These are phyloP conservation scores for Hypotaenidia okinawae DNA, from an alignment of 2,797 vertebrate genomes.

Conservation along the genomic window DNA sequence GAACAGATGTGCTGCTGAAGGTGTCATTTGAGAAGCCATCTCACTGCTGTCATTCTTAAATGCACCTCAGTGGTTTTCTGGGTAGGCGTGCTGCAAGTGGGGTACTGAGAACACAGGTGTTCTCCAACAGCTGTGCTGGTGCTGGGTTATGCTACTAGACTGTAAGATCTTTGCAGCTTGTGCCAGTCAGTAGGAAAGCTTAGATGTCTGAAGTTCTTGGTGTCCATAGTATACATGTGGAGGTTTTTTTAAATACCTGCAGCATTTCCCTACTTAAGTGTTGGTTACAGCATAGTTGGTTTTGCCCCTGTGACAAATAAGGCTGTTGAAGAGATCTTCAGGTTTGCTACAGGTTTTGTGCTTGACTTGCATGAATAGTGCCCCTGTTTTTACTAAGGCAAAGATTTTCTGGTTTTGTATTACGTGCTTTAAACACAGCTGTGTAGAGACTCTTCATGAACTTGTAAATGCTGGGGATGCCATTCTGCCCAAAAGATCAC, in stretches of 20 bases:
- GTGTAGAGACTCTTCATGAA: neutral
- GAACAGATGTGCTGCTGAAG: neutral
- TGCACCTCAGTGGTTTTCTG: neutral
- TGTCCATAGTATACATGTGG: neutral
- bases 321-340: neutral
- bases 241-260: neutral
- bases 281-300: neutral
- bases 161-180: neutral
- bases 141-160: neutral
- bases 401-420: neutral
- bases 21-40: neutral
- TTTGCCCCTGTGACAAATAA: neutral
- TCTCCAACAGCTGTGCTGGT: neutral
- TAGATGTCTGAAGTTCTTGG: neutral
- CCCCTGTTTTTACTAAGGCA: neutral
- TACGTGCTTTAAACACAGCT: neutral
- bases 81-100: neutral
- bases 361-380: neutral
- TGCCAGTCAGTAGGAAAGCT: neutral
- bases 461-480: rapidly evolving
- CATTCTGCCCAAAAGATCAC: neutral
- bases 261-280: neutral
- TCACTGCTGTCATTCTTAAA: neutral
- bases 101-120: neutral
- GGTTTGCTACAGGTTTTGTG: neutral